Conservation (phyloP, 2,888 invertebrate genomes). For the Platycheirus rosarum region DNA sequence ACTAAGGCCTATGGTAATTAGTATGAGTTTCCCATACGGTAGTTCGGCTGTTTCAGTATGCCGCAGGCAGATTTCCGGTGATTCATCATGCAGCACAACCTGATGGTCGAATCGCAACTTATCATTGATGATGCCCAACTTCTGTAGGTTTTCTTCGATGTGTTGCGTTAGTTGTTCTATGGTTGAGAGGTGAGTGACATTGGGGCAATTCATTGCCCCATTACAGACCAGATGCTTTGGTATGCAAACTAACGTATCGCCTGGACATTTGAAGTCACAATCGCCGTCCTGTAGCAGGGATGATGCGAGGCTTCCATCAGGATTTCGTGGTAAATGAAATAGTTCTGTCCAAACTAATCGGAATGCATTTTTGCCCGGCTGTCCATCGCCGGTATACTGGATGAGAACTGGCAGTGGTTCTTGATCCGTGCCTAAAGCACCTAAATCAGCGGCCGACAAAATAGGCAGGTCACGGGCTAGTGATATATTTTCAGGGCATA, state of each 20-base stretch:
- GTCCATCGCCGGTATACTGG: slow-evolving; percentile 89
- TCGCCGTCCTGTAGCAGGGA: slow-evolving; percentile 88
- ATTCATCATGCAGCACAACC: slow-evolving; percentile 88
- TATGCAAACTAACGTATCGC: slow-evolving; percentile 91
- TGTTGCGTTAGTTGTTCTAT: slow-evolving; percentile 84
- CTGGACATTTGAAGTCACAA: slow-evolving; percentile 95
- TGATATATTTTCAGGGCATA: slow-evolving; percentile 94
- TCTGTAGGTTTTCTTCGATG: slow-evolving; percentile 85
- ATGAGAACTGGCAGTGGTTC: slow-evolving; percentile 87
- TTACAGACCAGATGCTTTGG: slow-evolving; percentile 93
- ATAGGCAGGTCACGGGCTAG: slow-evolving; percentile 91
- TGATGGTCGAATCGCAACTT: slow-evolving; percentile 82
- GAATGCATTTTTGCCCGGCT: slow-evolving; percentile 92
- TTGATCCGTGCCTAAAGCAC: slow-evolving; percentile 84
- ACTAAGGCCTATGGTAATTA: slow-evolving; percentile 80
- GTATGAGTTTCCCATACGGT: slow-evolving; percentile 79
- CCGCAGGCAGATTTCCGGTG: slow-evolving; percentile 88
- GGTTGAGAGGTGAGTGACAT: slow-evolving; percentile 84
- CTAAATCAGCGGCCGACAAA: slow-evolving; percentile 90
- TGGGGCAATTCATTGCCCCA: slow-evolving; percentile 94
- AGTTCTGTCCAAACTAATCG: slow-evolving; percentile 96
- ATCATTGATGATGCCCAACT: slow-evolving; percentile 84
- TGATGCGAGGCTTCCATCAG: slow-evolving; percentile 90
- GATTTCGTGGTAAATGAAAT: slow-evolving; percentile 92
- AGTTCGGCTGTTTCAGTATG: slow-evolving; percentile 82